Percentiles rank a stretch among this genome's conserved stretches.
phyloP scores from a whole-genome alignment of 37 sponge, comb jelly and placozoan genomes.

The Lycopodina hypogea region DNA sequence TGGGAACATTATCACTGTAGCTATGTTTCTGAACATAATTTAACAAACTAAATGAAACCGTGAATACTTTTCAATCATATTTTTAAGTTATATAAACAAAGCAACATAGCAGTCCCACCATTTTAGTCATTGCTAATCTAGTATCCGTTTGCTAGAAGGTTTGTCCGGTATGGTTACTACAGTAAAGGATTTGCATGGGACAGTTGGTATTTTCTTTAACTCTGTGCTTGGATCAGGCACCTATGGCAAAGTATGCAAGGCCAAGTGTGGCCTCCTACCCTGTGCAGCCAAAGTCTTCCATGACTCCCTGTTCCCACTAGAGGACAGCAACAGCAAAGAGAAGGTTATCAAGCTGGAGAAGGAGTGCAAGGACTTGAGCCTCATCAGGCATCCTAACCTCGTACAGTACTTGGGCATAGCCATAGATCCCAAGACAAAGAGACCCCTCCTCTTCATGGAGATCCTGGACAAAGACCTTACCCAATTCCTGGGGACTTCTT shows the following conservation, averaged over 20 bases:
- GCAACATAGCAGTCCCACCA: no score
- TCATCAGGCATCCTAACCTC: conserved; percentile 4
- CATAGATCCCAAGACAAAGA: neutral
- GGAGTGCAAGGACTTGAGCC: neutral
- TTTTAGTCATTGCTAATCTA: no score
- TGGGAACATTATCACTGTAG: neutral
- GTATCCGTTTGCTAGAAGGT: no score
- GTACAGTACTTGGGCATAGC: neutral
- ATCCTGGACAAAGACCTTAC: neutral
- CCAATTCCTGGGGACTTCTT: neutral
- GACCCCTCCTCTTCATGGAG: conserved; percentile 3
- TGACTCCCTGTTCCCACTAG: neutral
- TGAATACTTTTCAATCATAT: no score
- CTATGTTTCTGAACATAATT: no score
- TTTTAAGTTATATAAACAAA: no score
- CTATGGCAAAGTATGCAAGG: conserved; percentile 8
- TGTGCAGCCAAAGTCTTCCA: conserved; percentile 9
- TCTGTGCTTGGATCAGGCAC: neutral
- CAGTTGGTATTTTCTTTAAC: conserved; percentile 3
- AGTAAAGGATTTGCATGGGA: conserved; percentile 1
- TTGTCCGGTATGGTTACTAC: no score
- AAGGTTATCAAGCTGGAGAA: neutral
- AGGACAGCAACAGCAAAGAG: neutral
- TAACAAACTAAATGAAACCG: no score
- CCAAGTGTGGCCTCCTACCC: conserved; percentile 5